Evolutionary conservation across 2,797 vertebrate genomes (phyloP).

Genomic region (Astyanax mexicanus): DNA sequence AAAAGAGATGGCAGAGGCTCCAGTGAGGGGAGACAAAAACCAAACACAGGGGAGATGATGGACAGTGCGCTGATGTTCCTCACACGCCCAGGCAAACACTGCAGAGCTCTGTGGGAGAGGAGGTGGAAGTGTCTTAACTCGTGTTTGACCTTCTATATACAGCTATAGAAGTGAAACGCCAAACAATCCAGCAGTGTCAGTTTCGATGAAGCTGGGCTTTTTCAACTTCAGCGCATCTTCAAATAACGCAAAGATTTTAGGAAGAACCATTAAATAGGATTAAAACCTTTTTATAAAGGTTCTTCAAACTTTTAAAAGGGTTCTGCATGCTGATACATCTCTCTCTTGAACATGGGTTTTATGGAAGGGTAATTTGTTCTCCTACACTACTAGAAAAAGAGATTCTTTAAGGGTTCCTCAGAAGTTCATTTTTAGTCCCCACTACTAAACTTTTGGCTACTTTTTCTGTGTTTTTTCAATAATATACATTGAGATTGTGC

Average conservation of each 20-base stretch:
- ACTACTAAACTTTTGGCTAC: too few relatives aligned
- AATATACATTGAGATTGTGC: too few relatives aligned
- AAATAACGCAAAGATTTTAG: neutral
- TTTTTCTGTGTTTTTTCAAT: too few relatives aligned
- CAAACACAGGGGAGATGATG: conserved; percentile 42
- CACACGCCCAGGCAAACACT: conserved; percentile 26
- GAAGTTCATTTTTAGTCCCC: too few relatives aligned
- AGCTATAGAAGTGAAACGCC: conserved; percentile 14
- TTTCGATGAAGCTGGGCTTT: neutral
- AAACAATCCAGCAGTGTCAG: conserved; percentile 13
- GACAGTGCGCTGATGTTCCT: conserved; percentile 46
- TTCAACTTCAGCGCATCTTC: neutral
- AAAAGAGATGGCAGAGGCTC: conserved; percentile 25
- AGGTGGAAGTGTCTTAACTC: neutral
- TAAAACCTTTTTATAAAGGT: too few relatives aligned
- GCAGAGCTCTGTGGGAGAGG: conserved; percentile 3
- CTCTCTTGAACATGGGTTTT: too few relatives aligned
- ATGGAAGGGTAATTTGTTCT: too few relatives aligned
- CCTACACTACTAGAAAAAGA: too few relatives aligned
- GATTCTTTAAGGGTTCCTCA: too few relatives aligned
- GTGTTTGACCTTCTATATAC: conserved; percentile 11
- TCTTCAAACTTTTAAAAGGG: too few relatives aligned
- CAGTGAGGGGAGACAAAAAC: conserved; percentile 36
- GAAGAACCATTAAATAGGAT: too few relatives aligned
- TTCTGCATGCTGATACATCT: too few relatives aligned